Base-by-base conservation (phyloP, 1,140 invertebrate genomes). In the Ceratina calcarata region DNA sequence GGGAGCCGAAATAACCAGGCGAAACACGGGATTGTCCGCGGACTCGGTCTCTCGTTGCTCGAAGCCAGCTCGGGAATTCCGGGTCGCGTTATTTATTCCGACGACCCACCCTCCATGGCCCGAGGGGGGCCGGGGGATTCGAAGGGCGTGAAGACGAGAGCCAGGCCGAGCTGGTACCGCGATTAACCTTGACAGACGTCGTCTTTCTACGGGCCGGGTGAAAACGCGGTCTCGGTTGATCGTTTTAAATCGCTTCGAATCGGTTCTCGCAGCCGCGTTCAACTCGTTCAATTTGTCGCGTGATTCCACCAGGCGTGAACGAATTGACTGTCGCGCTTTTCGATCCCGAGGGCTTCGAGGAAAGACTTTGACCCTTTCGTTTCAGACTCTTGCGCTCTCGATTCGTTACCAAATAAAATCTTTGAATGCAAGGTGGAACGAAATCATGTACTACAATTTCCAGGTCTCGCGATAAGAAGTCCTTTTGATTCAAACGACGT, bases 1-100 rank as follows among this genome's bases (percentile, higher is more conserved):
- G 85, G 69, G 76, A 86, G 78, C 73, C 81, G 64, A 89, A 89
- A 89, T 87, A 87, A 88, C 81, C 82, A 65, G 78, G 77, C 68
- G 78, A 76, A 89, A 84, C 88, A 66, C 73, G 51, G 74, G 76
- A 85, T 81, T 85, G 78, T 85, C 77, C 61, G 65, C 61, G 58
- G 51, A 83, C 55, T 81, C 69, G 58, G 20, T 45, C 18, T n/a
- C 72, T 69, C 58, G 49, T 62, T 84, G 81, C 78, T 61, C 70
- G 68, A 78, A 57, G 74, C 60, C 73, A 24, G 53, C 70, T 70
- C 53, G 83, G 51, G 45, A 84, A 85, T 81, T 75, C 76, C 71
- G 24, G 32, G 20, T 57, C 69, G 60, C 37, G 60, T 72, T 83
- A 62, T 77, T 84, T 83, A 83, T 71, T 78, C 70, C 69, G 58